Conservation (phyloP, 2,797 vertebrate genomes). For the Ctenochaetus hawaiiensis region DNA sequence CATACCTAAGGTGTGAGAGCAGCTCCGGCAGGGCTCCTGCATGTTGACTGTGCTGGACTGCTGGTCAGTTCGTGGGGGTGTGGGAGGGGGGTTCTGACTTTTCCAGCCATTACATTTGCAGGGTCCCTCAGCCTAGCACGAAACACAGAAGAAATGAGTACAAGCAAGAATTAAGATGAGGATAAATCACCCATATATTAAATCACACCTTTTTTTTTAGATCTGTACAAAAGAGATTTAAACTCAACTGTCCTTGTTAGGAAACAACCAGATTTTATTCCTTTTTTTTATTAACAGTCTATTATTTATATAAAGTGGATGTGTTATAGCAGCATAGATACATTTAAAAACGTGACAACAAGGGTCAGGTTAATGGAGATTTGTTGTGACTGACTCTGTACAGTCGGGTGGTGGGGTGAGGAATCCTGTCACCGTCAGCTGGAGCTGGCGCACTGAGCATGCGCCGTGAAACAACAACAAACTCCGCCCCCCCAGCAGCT, state of each 20-base stretch:
- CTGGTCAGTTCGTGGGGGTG: constrained; percentile 93
- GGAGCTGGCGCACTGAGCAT: constrained; percentile 63
- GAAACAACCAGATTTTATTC: too few relatives aligned
- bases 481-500: constrained; percentile 90
- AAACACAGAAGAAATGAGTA: constrained; percentile 9
- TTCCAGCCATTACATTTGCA: constrained; percentile 99
- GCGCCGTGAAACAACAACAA: constrained; percentile 80
- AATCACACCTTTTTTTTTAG: background rate
- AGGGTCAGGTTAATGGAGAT: constrained; percentile 1
- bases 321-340: background rate
- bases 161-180: background rate
- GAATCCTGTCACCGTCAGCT: constrained; percentile 72
- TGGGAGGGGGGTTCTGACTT: constrained; percentile 96
- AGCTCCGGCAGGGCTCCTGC: constrained; percentile 94
- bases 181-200: background rate
- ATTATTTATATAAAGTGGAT: background rate
- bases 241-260: background rate
- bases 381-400: background rate
- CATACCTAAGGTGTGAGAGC: constrained; percentile 93
- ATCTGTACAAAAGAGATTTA: background rate
- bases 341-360: background rate
- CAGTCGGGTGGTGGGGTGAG: background rate
- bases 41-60: constrained; percentile 90
- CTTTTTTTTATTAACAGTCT: background rate
- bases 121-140: constrained; percentile 92